phyloP scores from a whole-genome alignment of 2,113 vertebrate species.

The Malaclemys terrapin region DNA sequence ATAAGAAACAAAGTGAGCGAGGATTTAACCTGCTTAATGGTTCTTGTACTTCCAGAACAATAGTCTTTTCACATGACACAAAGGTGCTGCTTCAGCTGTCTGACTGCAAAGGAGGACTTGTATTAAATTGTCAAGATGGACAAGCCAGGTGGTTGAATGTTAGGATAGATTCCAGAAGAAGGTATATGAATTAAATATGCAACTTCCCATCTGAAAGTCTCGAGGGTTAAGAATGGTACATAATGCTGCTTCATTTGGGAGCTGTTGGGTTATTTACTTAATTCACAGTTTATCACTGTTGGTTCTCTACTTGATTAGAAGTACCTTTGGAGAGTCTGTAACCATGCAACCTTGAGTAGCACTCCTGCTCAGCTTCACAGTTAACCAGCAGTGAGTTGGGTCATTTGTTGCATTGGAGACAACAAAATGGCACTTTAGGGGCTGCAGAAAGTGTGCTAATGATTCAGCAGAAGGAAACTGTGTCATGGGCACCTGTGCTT shows the following conservation, averaged over 20 bases:
- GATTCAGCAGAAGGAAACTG: not conserved
- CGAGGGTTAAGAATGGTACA: not conserved
- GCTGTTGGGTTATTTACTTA: not conserved
- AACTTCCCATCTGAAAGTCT: not conserved
- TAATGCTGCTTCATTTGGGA: not conserved
- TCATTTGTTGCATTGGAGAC: not conserved
- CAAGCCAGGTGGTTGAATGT: not conserved
- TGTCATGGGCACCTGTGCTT: not conserved
- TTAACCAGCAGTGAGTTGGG: not conserved
- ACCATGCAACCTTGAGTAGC: not conserved
- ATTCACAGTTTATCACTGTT: not conserved
- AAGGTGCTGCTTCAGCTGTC: not conserved
- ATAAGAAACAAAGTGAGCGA: not conserved
- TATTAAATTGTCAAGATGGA: not conserved
- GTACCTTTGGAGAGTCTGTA: not conserved
- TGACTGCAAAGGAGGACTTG: not conserved
- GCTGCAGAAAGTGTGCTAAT: not conserved
- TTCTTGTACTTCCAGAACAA: not conserved
- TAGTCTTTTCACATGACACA: not conserved
- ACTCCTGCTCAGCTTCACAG: not conserved
- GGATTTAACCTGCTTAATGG: not conserved
- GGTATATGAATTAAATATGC: not conserved
- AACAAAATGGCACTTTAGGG: not conserved
- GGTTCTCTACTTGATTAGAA: not conserved
- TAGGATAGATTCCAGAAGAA: slow-evolving; percentile 1